These are phyloP conservation scores for Nephrotoma flavescens DNA, from an alignment of 2,888 invertebrate species.

Conservation along the genomic window DNA sequence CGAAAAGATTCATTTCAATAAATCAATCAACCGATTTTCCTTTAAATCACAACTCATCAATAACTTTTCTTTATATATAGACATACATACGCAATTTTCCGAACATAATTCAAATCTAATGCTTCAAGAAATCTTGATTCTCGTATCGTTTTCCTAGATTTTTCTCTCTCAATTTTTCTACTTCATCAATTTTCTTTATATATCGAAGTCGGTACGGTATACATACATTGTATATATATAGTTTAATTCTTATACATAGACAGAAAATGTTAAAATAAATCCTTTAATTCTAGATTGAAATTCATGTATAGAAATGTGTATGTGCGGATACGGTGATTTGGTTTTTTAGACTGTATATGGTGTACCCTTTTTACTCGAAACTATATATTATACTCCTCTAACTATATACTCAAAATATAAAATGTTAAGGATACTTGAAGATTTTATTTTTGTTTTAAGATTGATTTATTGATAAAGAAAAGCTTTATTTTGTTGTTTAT, in stretches of 20 bases:
- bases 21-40: background rate
- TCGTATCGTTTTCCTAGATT: background rate
- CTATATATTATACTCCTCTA: background rate
- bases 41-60: background rate
- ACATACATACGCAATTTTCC: background rate
- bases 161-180: background rate
- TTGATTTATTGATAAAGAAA: background rate
- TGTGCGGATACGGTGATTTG: background rate
- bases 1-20: background rate
- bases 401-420: background rate
- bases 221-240: background rate
- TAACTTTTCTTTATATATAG: background rate
- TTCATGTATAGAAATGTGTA: background rate
- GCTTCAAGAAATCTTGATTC: background rate
- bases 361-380: background rate
- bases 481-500: background rate
- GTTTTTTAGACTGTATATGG: background rate
- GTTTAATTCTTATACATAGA: background rate
- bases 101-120: background rate
- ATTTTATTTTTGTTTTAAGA: background rate
- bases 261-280: background rate
- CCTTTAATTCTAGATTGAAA: background rate
- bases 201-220: background rate
- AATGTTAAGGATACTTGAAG: background rate
- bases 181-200: background rate